These are phyloP conservation scores for Byasa hedistus DNA, from an alignment of 2,888 invertebrate genomes.

Conservation along the genomic window DNA sequence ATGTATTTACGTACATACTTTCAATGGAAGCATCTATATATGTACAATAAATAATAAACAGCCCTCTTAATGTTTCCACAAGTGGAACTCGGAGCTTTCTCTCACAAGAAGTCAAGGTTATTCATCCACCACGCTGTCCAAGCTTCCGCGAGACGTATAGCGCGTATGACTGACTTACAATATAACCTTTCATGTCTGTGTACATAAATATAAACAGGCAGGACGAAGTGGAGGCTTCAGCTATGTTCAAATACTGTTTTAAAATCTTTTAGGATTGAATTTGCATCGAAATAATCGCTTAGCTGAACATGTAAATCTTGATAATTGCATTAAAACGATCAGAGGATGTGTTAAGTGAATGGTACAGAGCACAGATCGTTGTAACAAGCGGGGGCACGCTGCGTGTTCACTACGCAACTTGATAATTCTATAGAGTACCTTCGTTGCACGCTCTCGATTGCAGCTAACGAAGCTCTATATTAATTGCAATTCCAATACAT, in stretches of 20 bases:
- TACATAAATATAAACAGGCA: not conserved
- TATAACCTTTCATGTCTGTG: no score
- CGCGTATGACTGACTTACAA: no score
- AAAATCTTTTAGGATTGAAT: not conserved
- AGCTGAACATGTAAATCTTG: conserved; percentile 77
- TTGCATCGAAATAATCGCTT: conserved; percentile 6
- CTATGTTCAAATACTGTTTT: not conserved
- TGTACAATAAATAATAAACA: no score
- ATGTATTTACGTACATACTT: not conserved
- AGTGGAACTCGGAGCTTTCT: no score
- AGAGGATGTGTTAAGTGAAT: conserved; percentile 52
- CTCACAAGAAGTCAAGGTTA: no score
- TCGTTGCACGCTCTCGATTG: conserved; percentile 43
- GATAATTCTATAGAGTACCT: conserved; percentile 62
- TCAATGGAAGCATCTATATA: not conserved
- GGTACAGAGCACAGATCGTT: conserved; percentile 56
- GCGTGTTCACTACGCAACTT: conserved; percentile 47
- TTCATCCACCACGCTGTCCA: no score
- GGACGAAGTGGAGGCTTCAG: no score
- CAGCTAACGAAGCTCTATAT: conserved; percentile 27
- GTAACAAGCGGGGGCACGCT: conserved; percentile 54
- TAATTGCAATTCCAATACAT: conserved; percentile 21
- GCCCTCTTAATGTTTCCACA: no score
- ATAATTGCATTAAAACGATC: conserved; percentile 74
- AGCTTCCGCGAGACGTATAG: no score